Percentiles rank a stretch among this genome's conserved stretches.
Conservation (phyloP, 2,888 invertebrate genomes). For the Barypeithes pellucidus region DNA sequence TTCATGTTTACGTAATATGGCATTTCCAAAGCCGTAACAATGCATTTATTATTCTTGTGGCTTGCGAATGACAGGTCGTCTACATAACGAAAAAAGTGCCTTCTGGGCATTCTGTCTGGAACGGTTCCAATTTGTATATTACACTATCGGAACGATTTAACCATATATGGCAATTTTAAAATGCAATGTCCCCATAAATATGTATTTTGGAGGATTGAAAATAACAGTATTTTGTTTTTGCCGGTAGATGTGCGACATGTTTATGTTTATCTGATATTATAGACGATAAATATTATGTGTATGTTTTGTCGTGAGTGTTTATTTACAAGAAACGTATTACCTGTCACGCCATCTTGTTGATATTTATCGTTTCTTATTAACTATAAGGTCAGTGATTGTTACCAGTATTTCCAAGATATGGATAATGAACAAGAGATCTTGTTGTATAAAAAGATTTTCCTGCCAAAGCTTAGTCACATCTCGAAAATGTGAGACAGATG, state of each 20-base stretch:
- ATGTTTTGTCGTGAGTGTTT: neutral
- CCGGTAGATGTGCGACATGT: neutral
- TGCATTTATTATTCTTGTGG: conserved; percentile 50
- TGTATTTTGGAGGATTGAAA: conserved; percentile 39
- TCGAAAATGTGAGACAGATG: too few relatives aligned
- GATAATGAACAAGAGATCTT: too few relatives aligned
- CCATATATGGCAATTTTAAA: conserved; percentile 37
- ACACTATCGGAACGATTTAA: conserved; percentile 48
- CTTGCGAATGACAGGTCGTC: conserved; percentile 51
- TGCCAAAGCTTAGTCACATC: too few relatives aligned
- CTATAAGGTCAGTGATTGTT: too few relatives aligned
- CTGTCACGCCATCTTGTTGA: too few relatives aligned
- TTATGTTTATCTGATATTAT: neutral
- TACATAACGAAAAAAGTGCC: conserved; percentile 45
- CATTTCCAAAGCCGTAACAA: conserved; percentile 43
- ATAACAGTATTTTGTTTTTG: conserved; percentile 1
- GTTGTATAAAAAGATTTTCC: too few relatives aligned
- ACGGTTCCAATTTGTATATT: conserved; percentile 50
- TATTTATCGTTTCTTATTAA: too few relatives aligned
- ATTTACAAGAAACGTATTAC: too few relatives aligned
- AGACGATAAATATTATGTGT: neutral
- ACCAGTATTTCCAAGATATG: too few relatives aligned
- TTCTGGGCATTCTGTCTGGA: conserved; percentile 50
- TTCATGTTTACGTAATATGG: conserved; percentile 48
- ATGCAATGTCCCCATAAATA: conserved; percentile 44